Evolutionary conservation across 2,888 invertebrate genomes (phyloP), one percentile per base, ranked within the genome.

Genomic region (Mythimna ferrago): DNA sequence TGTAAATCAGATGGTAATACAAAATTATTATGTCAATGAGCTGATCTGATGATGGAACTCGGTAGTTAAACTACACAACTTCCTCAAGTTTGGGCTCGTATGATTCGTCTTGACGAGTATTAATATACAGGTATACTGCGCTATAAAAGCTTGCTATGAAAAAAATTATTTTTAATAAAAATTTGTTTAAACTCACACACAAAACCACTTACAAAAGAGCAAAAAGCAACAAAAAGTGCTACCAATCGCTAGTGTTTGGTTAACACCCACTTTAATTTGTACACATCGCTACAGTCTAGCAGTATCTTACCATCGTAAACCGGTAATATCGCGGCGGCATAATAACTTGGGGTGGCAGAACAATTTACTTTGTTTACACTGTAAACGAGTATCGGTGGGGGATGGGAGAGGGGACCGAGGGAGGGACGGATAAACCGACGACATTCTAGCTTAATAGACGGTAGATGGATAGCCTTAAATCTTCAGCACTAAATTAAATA

Each of bases 281-380:
- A 65, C 71, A 75, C 74, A 66, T 73, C 19, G 51, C 51, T n/a
- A 80, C 72, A 67, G 67, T 62, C 16, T 60, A 38, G 78, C 64
- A 68, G 71, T 66, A 68, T 73, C 71, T 77, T 67, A 68, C 74
- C 62, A 76, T 81, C 88, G 82, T 88, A 87, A 89, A 88, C 80
- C 78, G 81, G 83, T 86, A 81, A 83, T 80, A 80, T 57, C 65
- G 65, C 61, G 67, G 65, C 41, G 26, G 65, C 68, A 82, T 85
- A 85, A 89, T 86, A 89, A 82, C 83, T 73, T 71, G 83, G 77
- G 81, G 85, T 66, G 84, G 83, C 56, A 64, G 69, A 72, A 79
- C 83, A 86, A 87, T 86, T 86, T 86, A 82, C 87, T 70, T 81
- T 85, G 85, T 88, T 81, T 85, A 86, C 84, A 71, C 56, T 76